Conservation (phyloP, 2,113 vertebrate genomes). For the Tamias sibiricus region DNA sequence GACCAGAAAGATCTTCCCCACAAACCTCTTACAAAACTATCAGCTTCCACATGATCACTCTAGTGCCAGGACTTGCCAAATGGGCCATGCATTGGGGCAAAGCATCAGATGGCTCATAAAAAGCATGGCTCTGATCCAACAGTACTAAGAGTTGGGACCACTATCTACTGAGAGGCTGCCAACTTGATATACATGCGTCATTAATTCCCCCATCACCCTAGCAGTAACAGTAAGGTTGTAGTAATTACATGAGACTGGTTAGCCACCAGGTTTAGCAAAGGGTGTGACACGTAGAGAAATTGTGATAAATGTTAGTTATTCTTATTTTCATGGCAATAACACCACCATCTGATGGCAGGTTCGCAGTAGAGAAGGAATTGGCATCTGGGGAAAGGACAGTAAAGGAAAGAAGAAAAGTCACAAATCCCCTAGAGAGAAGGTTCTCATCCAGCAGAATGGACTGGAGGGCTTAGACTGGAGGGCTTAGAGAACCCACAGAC, state of each 20-base stretch:
- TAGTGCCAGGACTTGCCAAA: not conserved
- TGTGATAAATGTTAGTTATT: not conserved
- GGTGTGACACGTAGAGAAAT: not conserved
- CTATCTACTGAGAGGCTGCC: not conserved
- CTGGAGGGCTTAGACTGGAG: too few relatives aligned
- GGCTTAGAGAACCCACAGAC: too few relatives aligned
- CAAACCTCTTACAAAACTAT: not conserved
- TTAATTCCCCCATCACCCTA: conserved; percentile 10
- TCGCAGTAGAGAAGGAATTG: not conserved
- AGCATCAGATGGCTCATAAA: not conserved
- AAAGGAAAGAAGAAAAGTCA: not conserved
- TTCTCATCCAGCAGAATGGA: not conserved
- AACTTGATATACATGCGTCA: not conserved
- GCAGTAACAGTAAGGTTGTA: not conserved
- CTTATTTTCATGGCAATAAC: not conserved
- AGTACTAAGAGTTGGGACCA: not conserved
- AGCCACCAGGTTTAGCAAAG: not conserved
- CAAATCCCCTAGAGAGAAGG: not conserved
- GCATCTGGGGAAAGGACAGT: not conserved
- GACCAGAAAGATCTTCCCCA: not conserved
- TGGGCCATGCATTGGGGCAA: not conserved
- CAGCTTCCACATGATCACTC: not conserved
- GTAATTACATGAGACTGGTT: not conserved
- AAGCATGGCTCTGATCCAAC: not conserved
- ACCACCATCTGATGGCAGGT: not conserved